These are phyloP conservation scores for Nemapogon koenigi DNA, from an alignment of 2,888 invertebrate genomes.

Conservation along the genomic window DNA sequence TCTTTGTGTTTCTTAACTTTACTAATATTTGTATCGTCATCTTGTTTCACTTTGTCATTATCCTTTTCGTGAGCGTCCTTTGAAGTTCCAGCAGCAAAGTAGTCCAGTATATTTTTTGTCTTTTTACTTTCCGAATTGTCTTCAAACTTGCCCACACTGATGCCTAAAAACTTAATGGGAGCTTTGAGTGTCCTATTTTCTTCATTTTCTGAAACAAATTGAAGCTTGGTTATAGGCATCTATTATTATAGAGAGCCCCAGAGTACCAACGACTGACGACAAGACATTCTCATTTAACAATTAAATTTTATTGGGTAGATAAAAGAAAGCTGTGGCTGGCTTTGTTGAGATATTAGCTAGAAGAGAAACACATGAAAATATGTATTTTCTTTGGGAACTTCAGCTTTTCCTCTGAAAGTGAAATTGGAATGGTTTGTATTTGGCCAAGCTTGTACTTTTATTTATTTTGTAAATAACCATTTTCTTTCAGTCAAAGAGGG, in stretches of 20 bases:
- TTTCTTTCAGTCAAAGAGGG: too few relatives aligned
- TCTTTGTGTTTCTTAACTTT: conserved; percentile 19
- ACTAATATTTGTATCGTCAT: conserved; percentile 15
- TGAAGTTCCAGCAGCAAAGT: conserved; percentile 55
- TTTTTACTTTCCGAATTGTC: conserved; percentile 56
- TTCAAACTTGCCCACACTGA: conserved; percentile 84
- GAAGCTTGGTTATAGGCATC: neutral
- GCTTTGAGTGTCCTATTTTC: conserved; percentile 43
- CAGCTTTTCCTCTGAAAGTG: too few relatives aligned
- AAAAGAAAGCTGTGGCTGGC: too few relatives aligned
- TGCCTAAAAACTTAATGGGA: conserved; percentile 72
- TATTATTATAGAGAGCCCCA: neutral
- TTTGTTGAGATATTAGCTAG: too few relatives aligned
- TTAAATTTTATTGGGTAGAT: too few relatives aligned
- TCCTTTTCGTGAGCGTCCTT: conserved; percentile 21
- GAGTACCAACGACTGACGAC: neutral
- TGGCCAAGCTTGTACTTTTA: too few relatives aligned
- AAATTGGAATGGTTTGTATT: too few relatives aligned
- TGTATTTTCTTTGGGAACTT: too few relatives aligned
- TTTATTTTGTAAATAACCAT: too few relatives aligned
- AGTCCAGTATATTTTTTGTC: conserved; percentile 62
- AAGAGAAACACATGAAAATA: too few relatives aligned
- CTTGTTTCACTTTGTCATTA: conserved; percentile 23
- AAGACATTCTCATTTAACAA: too few relatives aligned
- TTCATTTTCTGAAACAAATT: conserved; percentile 36